phyloP scores from a whole-genome alignment of 2,113 vertebrate genomes.

The Archilochus colubris region DNA sequence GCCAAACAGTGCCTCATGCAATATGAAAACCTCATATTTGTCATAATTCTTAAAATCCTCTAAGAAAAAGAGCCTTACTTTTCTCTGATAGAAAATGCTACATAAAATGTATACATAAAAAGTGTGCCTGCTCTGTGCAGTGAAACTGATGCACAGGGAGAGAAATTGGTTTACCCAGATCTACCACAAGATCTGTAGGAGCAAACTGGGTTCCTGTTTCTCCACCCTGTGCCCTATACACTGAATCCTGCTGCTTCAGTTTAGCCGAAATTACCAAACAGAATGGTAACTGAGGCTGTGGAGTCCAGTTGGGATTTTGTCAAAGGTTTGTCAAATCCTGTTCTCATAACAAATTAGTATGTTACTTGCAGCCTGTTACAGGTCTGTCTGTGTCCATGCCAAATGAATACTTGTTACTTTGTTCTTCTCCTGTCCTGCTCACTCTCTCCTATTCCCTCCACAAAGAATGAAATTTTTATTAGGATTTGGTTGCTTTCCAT shows the following conservation, averaged over 20 bases:
- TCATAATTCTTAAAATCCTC: not conserved
- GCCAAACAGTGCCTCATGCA: not conserved
- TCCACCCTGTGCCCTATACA: not conserved
- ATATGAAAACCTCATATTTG: not conserved
- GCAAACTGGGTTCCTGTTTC: not conserved
- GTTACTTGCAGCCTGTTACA: not conserved
- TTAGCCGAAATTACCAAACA: not conserved
- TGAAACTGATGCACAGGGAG: accelerated
- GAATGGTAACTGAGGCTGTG: not conserved
- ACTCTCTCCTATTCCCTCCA: not conserved
- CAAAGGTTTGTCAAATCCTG: not conserved
- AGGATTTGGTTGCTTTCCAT: conserved; percentile 13
- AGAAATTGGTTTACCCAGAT: not conserved
- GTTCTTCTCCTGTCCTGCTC: not conserved
- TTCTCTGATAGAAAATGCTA: not conserved
- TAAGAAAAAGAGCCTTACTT: not conserved
- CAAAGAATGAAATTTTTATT: not conserved
- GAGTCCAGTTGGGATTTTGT: not conserved
- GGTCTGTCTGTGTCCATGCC: not conserved
- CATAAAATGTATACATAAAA: not conserved
- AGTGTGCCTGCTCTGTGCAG: not conserved
- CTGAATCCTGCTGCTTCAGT: not conserved
- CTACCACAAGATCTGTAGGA: not conserved
- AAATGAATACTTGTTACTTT: not conserved
- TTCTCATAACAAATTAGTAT: not conserved